A percentile compares a stretch with the other conserved stretches of the same genome.
Evolutionary conservation across 2,888 invertebrate species (phyloP).

Genomic region (Glaucopsyche alexis): DNA sequence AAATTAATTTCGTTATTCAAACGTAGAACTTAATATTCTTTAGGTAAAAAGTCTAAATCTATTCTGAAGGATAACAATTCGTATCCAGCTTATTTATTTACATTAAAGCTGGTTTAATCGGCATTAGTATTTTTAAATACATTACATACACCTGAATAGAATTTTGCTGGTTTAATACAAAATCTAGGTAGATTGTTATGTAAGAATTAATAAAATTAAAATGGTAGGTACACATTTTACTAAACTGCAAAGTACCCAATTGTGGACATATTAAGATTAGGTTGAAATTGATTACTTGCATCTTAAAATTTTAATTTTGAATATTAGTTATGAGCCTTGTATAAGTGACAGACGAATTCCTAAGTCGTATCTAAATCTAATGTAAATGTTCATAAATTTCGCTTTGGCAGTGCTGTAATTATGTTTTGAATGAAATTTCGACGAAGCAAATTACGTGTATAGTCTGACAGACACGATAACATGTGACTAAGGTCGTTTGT

Average conservation of each 20-base stretch:
- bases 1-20: too few species aligned
- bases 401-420: slow-evolving; percentile 17
- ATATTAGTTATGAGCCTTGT: neutral
- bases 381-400: neutral
- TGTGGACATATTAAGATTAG: neutral
- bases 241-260: neutral
- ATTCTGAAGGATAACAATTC: neutral
- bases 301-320: neutral
- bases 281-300: neutral
- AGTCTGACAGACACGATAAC: slow-evolving; percentile 10
- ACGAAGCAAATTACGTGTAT: neutral
- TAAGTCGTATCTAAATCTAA: neutral
- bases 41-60: neutral
- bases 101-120: slow-evolving; percentile 17
- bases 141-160: slow-evolving; percentile 15
- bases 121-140: slow-evolving; percentile 8
- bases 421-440: slow-evolving; percentile 16
- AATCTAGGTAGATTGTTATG: neutral
- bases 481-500: too few species aligned
- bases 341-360: neutral
- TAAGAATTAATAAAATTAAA: neutral
- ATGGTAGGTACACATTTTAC: neutral
- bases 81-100: slow-evolving; percentile 7
- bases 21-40: neutral
- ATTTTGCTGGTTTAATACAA: neutral